Evolutionary conservation across 2,888 invertebrate species (phyloP).

Genomic region (Anoncus sp.): DNA sequence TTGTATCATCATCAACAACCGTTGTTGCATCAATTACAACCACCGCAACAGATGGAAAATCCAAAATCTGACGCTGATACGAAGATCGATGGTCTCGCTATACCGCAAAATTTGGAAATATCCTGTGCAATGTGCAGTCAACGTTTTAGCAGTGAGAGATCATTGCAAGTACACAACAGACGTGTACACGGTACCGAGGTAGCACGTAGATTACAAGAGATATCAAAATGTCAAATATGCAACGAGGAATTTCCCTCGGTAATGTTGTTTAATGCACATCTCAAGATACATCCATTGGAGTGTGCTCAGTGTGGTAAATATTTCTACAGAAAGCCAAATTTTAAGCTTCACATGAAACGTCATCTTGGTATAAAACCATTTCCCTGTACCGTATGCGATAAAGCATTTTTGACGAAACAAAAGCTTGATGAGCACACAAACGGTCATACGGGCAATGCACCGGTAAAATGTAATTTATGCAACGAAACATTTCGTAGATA

Average conservation of each 20-base stretch:
- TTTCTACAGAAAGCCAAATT: constrained; percentile 90
- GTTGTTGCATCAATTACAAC: constrained; percentile 80
- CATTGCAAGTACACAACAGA: constrained; percentile 79
- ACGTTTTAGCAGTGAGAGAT: constrained; percentile 78
- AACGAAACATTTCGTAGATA: constrained; percentile 92
- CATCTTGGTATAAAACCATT: constrained; percentile 92
- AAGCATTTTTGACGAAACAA: constrained; percentile 92
- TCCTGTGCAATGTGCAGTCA: constrained; percentile 79
- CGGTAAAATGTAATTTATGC: constrained; percentile 92
- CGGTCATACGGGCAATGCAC: constrained; percentile 92
- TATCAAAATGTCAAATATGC: constrained; percentile 86
- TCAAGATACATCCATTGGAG: constrained; percentile 92
- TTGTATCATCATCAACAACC: constrained; percentile 74
- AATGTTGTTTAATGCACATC: constrained; percentile 88
- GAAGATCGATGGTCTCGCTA: constrained; percentile 73
- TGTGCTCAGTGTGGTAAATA: constrained; percentile 93
- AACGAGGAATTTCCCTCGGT: constrained; percentile 88
- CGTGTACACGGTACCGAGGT: constrained; percentile 78
- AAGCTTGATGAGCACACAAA: constrained; percentile 93
- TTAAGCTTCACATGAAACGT: constrained; percentile 91
- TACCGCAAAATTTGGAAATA: constrained; percentile 76
- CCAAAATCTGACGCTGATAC: constrained; percentile 75
- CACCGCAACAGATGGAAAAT: constrained; percentile 71
- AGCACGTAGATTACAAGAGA: constrained; percentile 79
- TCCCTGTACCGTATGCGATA: constrained; percentile 91